Conservation (phyloP, 2,888 invertebrate genomes). For the Laothoe populi region DNA sequence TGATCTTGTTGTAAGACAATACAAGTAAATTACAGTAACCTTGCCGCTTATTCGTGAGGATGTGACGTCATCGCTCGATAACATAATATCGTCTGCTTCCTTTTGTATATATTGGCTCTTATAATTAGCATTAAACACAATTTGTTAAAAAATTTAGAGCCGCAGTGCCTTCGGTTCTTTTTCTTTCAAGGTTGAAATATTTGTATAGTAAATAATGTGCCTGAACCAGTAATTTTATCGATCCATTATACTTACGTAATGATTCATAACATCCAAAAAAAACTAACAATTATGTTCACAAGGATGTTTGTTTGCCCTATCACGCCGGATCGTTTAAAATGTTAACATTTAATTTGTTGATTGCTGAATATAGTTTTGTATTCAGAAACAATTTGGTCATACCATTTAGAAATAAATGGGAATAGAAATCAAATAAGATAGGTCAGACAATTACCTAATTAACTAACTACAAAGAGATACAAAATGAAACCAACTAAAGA, state of each 20-base stretch:
- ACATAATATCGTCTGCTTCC: slow-evolving; percentile 44
- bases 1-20: slow-evolving; percentile 62
- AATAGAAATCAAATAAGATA: not conserved
- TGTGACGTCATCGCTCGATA: slow-evolving; percentile 56
- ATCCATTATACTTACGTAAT: not conserved
- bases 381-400: too few relatives aligned
- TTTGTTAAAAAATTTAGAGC: slow-evolving; percentile 4
- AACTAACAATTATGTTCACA: not conserved
- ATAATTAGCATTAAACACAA: slow-evolving; percentile 32
- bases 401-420: not conserved
- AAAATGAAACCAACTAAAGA: not conserved
- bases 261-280: not conserved
- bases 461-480: not conserved
- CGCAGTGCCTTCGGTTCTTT: not conserved
- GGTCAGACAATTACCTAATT: not conserved
- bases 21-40: slow-evolving; percentile 71
- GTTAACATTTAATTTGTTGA: slow-evolving; percentile 11
- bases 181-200: not conserved
- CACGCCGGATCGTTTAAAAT: slow-evolving; percentile 18
- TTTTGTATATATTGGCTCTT: slow-evolving; percentile 39
- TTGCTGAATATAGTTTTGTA: not conserved
- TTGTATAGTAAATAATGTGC: not conserved
- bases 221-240: not conserved
- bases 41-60: slow-evolving; percentile 56
- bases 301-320: slow-evolving; percentile 19